Evolutionary conservation across 2,113 vertebrate genomes (phyloP).

Genomic region (Callopanchax toddi): DNA sequence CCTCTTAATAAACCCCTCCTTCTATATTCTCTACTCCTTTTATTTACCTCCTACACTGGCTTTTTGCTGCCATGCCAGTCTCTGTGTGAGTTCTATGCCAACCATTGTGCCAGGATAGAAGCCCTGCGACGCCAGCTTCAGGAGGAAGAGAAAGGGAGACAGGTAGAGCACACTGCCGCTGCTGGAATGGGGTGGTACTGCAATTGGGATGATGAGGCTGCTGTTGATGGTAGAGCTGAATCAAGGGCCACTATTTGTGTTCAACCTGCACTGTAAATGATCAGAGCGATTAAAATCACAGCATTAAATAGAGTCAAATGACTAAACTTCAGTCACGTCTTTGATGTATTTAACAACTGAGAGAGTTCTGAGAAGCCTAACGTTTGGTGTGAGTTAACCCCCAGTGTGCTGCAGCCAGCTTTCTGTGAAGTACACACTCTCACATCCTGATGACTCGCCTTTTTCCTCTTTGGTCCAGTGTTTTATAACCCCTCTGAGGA

Average conservation of each 20-base stretch:
- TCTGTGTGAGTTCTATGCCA: slow-evolving; percentile 82
- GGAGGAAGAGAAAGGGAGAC: slow-evolving; percentile 75
- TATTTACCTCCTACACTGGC: slow-evolving; percentile 62
- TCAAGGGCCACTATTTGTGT: slow-evolving; percentile 9
- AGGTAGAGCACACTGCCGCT: slow-evolving; percentile 79
- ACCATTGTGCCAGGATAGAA: slow-evolving; percentile 80
- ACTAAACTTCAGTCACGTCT: slow-evolving; percentile 34
- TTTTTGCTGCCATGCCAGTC: slow-evolving; percentile 73
- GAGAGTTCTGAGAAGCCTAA: slow-evolving; percentile 17
- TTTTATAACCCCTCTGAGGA: not conserved
- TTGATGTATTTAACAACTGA: slow-evolving; percentile 12
- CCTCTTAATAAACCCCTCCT: slow-evolving; percentile 61
- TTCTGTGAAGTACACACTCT: slow-evolving; percentile 13
- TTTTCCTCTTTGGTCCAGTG: slow-evolving; percentile 11
- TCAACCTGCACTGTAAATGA: slow-evolving; percentile 11
- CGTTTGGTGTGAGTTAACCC: slow-evolving; percentile 13
- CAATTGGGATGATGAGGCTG: slow-evolving; percentile 23
- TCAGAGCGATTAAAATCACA: not conserved
- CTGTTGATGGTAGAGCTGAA: not conserved
- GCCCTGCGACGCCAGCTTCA: slow-evolving; percentile 77
- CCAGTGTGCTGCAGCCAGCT: slow-evolving; percentile 10
- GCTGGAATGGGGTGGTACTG: slow-evolving; percentile 70
- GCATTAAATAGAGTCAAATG: slow-evolving; percentile 5
- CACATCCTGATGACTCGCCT: slow-evolving; percentile 25
- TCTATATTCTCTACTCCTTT: slow-evolving; percentile 59